Conservation (phyloP, 2,888 invertebrate genomes). For the Schizaphis graminum region DNA sequence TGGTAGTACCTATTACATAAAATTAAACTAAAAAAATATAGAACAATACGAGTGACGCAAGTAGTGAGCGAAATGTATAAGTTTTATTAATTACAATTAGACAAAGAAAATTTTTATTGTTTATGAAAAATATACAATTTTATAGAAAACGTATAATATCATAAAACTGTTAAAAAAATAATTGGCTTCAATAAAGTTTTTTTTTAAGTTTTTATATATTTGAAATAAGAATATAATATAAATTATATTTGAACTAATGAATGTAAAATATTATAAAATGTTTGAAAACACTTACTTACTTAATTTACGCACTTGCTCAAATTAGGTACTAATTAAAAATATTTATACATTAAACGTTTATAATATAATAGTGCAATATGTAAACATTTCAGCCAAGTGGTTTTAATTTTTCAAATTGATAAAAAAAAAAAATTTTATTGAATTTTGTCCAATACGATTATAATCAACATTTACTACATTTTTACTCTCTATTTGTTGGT, state of each 20-base stretch:
- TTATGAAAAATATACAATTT: not conserved
- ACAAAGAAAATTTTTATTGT: not conserved
- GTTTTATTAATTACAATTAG: not conserved
- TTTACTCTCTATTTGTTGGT: not conserved
- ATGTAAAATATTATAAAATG: not conserved
- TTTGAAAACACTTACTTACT: not conserved
- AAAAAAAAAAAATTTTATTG: not conserved
- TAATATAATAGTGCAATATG: not conserved
- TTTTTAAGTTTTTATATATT: not conserved
- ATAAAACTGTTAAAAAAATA: not conserved
- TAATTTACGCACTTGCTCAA: too few species aligned
- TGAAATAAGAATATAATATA: not conserved
- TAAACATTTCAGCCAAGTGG: not conserved
- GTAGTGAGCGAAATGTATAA: not conserved
- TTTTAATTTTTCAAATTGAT: not conserved
- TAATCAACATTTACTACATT: not conserved
- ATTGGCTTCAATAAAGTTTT: not conserved
- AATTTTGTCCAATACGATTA: not conserved
- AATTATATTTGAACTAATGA: not conserved
- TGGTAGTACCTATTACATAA: not conserved
- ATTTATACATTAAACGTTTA: not conserved
- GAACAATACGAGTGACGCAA: not conserved
- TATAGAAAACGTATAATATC: not conserved
- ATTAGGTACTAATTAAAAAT: not conserved
- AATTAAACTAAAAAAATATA: not conserved